Evolutionary conservation across 2,797 vertebrate species (phyloP), one percentile per base, ranked within the genome.

Genomic region (Enteromius anoplus): DNA sequence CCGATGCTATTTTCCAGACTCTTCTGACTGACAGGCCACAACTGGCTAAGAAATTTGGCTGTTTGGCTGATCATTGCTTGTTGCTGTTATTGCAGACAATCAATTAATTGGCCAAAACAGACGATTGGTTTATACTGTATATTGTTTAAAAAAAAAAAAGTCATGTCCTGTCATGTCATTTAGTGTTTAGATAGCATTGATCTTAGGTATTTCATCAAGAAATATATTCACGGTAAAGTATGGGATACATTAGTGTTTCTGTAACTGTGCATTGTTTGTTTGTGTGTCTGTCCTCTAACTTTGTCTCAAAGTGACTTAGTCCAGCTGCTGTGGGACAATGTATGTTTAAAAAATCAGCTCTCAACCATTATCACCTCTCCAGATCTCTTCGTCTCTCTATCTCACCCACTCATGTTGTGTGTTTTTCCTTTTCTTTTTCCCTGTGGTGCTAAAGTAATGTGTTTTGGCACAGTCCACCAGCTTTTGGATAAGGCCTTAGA

Each of bases 401-500:
- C 32, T 84, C 85, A 88, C 71, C 82, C 81, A 78, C 29, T 51
- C 19, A 17, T 49, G 37, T 71, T 58, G 26, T 80, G 72, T 85
- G 78, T 75, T 81, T 77, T 86, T 75, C 69, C 70, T 47, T 80
- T 76, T 83, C 86, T 85, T 58, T 82, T 84, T 64, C 29, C 66
- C 88, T 91, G 89, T 91, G 89, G 90, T 91, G 88, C 90, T 91
- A 86, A 91, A 93, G 90, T 93, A 92, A 92, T 93, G 88, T 90
- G 78, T 90, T 92, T 90, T 93, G 88, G 91, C 91, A 91, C 87
- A 89, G 88, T 86, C 80, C 69, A 78, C 87, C 90, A 88, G 86
- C 77, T 88, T 91, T 92, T 91, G 89, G 89, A 91, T 89, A 90
- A 93, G 91, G 87, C 90, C 88, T 91, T 88, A 87, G 88, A 92